Percentiles rank a stretch among this genome's conserved stretches.
phyloP scores from a whole-genome alignment of 2,113 vertebrate species.

The Serranochromis macrocephalus region DNA sequence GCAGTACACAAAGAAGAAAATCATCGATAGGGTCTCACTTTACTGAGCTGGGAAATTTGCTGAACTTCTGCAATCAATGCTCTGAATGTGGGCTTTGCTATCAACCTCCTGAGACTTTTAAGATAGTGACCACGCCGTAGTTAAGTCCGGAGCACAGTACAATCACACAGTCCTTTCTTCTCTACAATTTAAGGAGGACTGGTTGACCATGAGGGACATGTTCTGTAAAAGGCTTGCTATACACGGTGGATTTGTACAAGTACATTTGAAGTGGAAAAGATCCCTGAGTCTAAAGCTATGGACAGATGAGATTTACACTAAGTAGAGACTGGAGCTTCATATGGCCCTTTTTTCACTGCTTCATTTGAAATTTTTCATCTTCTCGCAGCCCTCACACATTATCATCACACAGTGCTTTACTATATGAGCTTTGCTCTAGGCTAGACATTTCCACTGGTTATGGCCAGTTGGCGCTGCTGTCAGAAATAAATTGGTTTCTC shows the following conservation, averaged over 20 bases:
- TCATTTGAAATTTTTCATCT: neutral
- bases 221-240: neutral
- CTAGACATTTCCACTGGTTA: neutral
- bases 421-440: neutral
- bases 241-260: neutral
- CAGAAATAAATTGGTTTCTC: neutral
- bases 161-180: neutral
- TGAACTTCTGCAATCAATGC: slow-evolving; percentile 52
- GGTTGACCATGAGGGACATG: neutral
- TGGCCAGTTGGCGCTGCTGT: neutral
- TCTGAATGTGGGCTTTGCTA: slow-evolving; percentile 36
- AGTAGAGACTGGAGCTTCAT: neutral
- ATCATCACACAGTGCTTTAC: neutral
- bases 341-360: neutral
- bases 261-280: neutral
- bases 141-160: neutral
- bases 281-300: neutral
- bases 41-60: slow-evolving; percentile 56
- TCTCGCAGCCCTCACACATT: neutral
- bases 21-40: slow-evolving; percentile 47
- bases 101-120: slow-evolving; percentile 43
- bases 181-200: neutral
- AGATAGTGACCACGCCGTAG: slow-evolving; percentile 1
- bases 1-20: slow-evolving; percentile 27
- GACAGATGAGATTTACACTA: neutral